These are phyloP conservation scores for Euproctis similis DNA, from an alignment of 2,888 invertebrate species.

Conservation along the genomic window DNA sequence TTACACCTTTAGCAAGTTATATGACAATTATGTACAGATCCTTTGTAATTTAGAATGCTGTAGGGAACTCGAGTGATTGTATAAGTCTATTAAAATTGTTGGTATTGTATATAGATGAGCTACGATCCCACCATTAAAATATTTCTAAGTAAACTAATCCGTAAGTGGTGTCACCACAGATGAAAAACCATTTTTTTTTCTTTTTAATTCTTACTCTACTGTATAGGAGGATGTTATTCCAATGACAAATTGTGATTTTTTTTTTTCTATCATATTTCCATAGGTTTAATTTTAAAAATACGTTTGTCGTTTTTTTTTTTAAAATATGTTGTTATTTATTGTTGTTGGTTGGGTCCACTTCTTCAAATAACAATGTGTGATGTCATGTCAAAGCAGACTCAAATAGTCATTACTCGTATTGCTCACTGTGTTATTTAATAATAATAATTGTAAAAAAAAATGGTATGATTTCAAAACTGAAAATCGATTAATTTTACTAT, in stretches of 20 bases:
- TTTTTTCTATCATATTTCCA: slow-evolving; percentile 61
- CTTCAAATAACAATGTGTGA: slow-evolving; percentile 33
- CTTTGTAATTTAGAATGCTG: slow-evolving; percentile 39
- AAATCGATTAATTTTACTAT: no score
- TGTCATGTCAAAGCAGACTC: slow-evolving; percentile 30
- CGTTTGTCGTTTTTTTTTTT: no score
- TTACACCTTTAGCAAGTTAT: no score
- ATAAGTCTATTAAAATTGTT: slow-evolving; percentile 65
- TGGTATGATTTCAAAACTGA: no score
- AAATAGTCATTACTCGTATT: slow-evolving; percentile 43
- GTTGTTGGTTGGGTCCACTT: slow-evolving; percentile 51
- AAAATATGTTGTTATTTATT: slow-evolving; percentile 42
- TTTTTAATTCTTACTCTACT: slow-evolving; percentile 24
- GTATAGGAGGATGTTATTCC: slow-evolving; percentile 63
- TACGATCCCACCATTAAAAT: slow-evolving; percentile 74
- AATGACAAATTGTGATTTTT: slow-evolving; percentile 70
- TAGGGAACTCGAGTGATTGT: slow-evolving; percentile 72
- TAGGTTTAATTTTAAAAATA: slow-evolving; percentile 51
- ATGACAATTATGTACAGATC: slow-evolving; percentile 26
- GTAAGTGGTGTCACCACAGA: slow-evolving; percentile 53
- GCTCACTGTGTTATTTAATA: slow-evolving; percentile 40
- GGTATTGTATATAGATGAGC: slow-evolving; percentile 73
- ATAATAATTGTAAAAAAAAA: no score
- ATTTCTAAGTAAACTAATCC: slow-evolving; percentile 71
- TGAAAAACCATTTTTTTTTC: slow-evolving; percentile 54